phyloP scores from a whole-genome alignment of 1,140 invertebrate genomes.

The Hylaeus volcanicus region DNA sequence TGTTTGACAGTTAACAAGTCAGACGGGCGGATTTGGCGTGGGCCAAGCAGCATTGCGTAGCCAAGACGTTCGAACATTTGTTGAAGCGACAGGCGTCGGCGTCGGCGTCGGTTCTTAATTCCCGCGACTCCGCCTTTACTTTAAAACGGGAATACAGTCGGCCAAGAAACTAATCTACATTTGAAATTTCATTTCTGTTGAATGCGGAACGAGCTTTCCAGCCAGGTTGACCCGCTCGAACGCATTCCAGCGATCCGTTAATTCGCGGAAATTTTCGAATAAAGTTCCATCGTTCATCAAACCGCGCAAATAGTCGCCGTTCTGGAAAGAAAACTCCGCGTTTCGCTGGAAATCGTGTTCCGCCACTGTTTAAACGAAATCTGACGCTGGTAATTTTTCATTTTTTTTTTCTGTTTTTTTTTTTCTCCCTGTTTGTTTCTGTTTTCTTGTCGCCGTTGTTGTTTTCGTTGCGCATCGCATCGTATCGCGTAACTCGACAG shows the following conservation, averaged over 20 bases:
- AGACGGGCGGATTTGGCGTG: not conserved
- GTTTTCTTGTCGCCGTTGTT: no score
- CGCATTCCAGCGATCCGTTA: conserved; percentile 30
- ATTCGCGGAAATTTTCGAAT: conserved; percentile 48
- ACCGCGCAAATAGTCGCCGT: conserved; percentile 22
- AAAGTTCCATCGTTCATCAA: conserved; percentile 23
- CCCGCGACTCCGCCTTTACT: conserved; percentile 13
- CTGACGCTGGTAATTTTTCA: not conserved
- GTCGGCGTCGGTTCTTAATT: conserved; percentile 41
- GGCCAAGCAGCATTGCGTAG: not conserved
- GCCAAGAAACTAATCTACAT: conserved; percentile 65
- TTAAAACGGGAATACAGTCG: conserved; percentile 23
- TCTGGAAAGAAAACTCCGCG: conserved; percentile 7
- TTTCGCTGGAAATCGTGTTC: not conserved
- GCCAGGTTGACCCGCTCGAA: conserved; percentile 15
- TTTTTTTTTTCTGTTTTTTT: not conserved
- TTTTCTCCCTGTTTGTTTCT: no score
- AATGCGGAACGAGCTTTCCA: conserved; percentile 51
- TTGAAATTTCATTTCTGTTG: conserved; percentile 69
- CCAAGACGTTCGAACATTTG: conserved; percentile 22
- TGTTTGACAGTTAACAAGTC: conserved; percentile 2
- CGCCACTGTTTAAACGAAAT: not conserved
- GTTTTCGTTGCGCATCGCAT: no score
- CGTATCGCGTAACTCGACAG: not conserved
- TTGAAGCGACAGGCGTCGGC: not conserved